A percentile compares a stretch with the other conserved stretches of the same genome.
Conservation (phyloP, 2,113 vertebrate genomes). For the Rhinopomastus cyanomelas region DNA sequence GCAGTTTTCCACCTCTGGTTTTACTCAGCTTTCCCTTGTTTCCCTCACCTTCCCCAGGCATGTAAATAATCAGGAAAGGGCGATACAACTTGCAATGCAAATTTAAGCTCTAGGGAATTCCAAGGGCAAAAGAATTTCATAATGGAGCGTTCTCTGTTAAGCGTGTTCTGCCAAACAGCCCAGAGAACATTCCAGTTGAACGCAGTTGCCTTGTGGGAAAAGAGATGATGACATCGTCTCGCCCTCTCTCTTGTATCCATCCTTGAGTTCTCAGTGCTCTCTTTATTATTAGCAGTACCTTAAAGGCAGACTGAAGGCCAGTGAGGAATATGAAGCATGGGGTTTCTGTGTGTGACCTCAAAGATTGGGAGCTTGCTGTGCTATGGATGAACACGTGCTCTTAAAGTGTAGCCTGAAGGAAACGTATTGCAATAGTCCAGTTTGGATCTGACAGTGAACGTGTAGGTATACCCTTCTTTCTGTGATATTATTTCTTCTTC, state of each 20-base stretch:
- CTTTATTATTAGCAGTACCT: conserved; percentile 5
- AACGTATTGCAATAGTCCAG: background rate
- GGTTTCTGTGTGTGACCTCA: background rate
- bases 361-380: background rate
- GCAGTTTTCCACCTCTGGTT: background rate
- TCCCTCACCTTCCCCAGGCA: background rate
- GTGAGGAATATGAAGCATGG: background rate
- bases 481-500: background rate
- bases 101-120: conserved; percentile 31
- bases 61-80: background rate
- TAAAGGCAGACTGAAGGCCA: background rate
- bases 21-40: background rate
- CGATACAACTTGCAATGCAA: conserved; percentile 11
- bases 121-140: conserved; percentile 46
- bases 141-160: conserved; percentile 12
- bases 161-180: conserved; percentile 40
- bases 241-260: background rate
- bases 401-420: conserved; percentile 34
- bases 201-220: background rate
- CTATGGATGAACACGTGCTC: background rate
- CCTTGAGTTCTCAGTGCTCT: background rate
- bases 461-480: background rate
- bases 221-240: background rate
- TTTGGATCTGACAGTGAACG: background rate
- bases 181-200: conserved; percentile 39